These are phyloP conservation scores for Megaceryle alcyon DNA, from an alignment of 2,797 vertebrate species.

Conservation along the genomic window DNA sequence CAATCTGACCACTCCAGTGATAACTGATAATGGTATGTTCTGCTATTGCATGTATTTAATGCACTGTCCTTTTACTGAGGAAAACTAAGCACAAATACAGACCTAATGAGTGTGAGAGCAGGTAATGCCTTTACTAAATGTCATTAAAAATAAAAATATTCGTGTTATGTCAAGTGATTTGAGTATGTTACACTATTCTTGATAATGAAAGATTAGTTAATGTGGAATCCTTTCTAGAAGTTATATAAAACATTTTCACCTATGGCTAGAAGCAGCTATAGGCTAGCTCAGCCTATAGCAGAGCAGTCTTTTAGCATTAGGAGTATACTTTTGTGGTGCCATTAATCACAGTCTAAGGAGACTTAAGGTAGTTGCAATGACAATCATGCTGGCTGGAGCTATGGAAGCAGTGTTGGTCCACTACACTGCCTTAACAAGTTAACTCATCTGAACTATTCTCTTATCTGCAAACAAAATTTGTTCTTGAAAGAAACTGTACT, in stretches of 20 bases:
- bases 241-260: neutral
- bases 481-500: neutral
- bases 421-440: neutral
- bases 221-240: neutral
- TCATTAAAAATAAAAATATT: neutral
- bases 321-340: neutral
- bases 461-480: neutral
- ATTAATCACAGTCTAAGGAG: neutral
- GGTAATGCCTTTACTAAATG: neutral
- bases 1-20: neutral
- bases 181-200: neutral
- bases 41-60: neutral
- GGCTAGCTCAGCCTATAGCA: neutral
- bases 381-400: neutral
- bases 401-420: neutral
- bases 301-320: neutral
- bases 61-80: neutral
- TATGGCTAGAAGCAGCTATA: neutral
- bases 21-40: conserved; percentile 65
- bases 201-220: neutral
- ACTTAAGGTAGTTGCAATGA: neutral
- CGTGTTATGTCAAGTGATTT: neutral
- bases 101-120: neutral
- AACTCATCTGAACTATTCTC: neutral
- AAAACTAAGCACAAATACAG: neutral